phyloP scores from a whole-genome alignment of 2,113 vertebrate species.

The Isichthys henryi region DNA sequence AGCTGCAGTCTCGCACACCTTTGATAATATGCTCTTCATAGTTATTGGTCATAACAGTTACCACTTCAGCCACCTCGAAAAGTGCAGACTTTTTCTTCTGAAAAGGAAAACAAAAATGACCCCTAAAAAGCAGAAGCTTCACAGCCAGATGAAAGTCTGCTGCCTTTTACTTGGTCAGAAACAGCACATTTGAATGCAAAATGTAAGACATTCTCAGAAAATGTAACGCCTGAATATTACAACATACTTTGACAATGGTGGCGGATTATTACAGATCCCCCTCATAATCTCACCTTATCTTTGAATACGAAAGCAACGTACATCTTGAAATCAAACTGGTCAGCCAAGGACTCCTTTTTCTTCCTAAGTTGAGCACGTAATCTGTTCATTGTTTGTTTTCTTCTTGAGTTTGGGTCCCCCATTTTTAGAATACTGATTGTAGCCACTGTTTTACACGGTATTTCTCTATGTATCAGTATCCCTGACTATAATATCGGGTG shows the following conservation, averaged over 20 bases:
- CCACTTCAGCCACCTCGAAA: conserved; percentile 98
- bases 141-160: not conserved
- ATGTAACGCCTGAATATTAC: not conserved
- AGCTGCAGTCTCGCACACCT: conserved; percentile 93
- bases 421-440: conserved; percentile 76
- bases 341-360: conserved; percentile 99
- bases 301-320: conserved; percentile 99
- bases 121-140: not conserved
- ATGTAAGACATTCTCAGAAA: not conserved
- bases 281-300: conserved; percentile 80
- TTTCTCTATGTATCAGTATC: conserved; percentile 40
- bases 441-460: conserved; percentile 34
- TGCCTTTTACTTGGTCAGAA: not conserved
- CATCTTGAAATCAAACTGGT: conserved; percentile 99
- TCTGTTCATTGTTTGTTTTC: conserved; percentile 98
- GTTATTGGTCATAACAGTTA: conserved; percentile 99
- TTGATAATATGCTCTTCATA: conserved; percentile 98
- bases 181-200: not conserved
- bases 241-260: not conserved
- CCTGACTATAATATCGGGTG: conserved; percentile 34
- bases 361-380: conserved; percentile 98
- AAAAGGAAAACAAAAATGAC: not conserved
- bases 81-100: conserved; percentile 98
- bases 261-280: not conserved
- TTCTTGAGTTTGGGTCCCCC: conserved; percentile 98